phyloP scores from a whole-genome alignment of 1,140 invertebrate species.

The Lepidostoma basale region DNA sequence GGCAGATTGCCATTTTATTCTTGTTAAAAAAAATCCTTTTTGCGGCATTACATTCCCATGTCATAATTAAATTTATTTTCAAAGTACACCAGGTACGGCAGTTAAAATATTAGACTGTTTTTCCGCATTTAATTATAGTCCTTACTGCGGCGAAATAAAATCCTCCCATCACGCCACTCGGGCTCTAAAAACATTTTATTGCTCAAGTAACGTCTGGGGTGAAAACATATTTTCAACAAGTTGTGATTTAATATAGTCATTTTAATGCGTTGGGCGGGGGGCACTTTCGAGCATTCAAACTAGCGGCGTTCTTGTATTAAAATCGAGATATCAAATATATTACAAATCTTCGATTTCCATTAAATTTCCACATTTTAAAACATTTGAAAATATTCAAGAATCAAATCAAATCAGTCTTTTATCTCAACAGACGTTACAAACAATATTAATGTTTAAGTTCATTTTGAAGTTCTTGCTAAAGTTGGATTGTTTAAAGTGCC shows the following conservation, averaged over 20 bases:
- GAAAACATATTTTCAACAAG: background rate
- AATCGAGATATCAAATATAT: no score
- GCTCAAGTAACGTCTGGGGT: background rate
- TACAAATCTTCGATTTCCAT: no score
- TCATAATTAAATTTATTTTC: background rate
- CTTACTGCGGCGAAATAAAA: background rate
- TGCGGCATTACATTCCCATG: conserved; percentile 3
- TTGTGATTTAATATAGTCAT: background rate
- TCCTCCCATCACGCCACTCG: background rate
- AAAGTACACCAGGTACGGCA: background rate
- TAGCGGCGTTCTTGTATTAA: no score
- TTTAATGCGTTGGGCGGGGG: background rate
- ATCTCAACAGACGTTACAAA: no score
- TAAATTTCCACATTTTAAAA: no score
- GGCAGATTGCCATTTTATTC: no score
- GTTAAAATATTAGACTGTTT: background rate
- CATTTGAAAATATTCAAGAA: no score
- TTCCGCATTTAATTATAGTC: background rate
- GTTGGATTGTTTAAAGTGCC: no score
- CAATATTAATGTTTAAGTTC: no score
- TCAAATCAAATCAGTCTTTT: no score
- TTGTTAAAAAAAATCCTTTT: background rate
- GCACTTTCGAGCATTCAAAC: background rate
- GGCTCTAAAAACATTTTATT: background rate
- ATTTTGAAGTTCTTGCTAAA: no score